Percentiles rank a stretch among this genome's conserved stretches.
phyloP scores from a whole-genome alignment of 2,113 vertebrate species.

The Oryzias melastigma region DNA sequence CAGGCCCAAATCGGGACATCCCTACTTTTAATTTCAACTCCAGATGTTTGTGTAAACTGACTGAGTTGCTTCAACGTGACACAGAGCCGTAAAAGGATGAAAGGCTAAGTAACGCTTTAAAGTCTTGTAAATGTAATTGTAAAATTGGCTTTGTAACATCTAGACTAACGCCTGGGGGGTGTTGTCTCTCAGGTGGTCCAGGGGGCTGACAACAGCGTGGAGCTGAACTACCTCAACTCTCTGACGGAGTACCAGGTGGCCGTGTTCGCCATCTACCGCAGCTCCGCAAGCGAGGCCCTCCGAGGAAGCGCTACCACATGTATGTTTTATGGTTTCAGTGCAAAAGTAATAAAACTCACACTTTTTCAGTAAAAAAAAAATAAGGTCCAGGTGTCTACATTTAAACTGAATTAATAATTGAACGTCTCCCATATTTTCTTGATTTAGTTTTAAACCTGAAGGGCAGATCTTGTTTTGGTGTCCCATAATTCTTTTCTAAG shows the following conservation, averaged over 20 bases:
- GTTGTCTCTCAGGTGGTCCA: constrained; percentile 77
- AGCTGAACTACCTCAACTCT: constrained; percentile 89
- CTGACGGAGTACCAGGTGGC: constrained; percentile 93
- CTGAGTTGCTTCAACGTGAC: neutral
- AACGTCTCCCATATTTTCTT: no score
- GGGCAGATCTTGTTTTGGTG: no score
- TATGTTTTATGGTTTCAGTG: constrained; percentile 52
- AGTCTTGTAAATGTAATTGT: neutral
- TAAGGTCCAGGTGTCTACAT: no score
- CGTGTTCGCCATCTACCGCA: constrained; percentile 90
- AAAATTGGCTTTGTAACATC: no score
- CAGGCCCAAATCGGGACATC: no score
- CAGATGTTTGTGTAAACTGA: no score
- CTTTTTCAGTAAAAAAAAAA: neutral
- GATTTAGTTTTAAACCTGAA: no score
- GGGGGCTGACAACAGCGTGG: constrained; percentile 80
- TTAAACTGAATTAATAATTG: no score
- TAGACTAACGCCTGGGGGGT: neutral
- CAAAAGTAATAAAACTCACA: neutral
- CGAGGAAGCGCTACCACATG: constrained; percentile 89
- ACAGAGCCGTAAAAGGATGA: neutral
- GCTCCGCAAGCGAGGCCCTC: constrained; percentile 87
- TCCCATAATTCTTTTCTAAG: no score
- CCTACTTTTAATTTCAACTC: no score
- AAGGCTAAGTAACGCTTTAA: neutral